Base-by-base conservation (phyloP, 2,797 vertebrate genomes). In the Sus cebifrons region DNA sequence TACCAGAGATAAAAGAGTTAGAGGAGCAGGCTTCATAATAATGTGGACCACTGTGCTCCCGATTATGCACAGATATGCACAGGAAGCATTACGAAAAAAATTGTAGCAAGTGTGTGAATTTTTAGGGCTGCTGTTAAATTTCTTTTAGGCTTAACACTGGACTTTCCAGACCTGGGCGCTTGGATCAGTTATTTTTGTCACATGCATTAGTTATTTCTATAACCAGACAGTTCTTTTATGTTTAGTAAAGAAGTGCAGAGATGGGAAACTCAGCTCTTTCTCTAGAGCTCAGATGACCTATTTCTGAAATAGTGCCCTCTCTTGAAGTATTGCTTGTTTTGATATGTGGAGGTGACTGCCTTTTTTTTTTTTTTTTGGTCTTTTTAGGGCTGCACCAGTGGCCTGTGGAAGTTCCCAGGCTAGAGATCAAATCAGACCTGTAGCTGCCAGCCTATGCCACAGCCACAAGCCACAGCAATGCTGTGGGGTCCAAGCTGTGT, bases 181-280 rank as follows among this genome's bases (percentile, higher is more conserved):
- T 83, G 77, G 87, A n/a, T 49, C 71, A 3, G 15, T 71, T 92
- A 64, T 64, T 95, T 96, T 64, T 77, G 58, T 81, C 21, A 36
- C 56, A 36, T 36, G 27, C 25, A 27, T 84, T 40, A 71, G 64
- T 82, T 78, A 54, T 92, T 87, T 95, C 64, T 85, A 1, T 82
- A 93, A 74, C 74, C 93, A 91, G 58, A 89, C 32, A n/a, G 18
- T 87, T 89, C 36, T 90, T 89, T 77, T 44, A 32, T 70, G n/a
- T 86, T 87, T 52, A n/a, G 77, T 64, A 58, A 94, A 32, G 68
- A 95, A 58, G 44, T n/a, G 2, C 40, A 77, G 9, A 52, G 74
- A 36, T 60, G 62, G 89, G 29, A 64, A 82, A 58, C 29, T 62
- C 40, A 52, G 3, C n/a, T 65, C 40, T 71, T 64, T 77, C 27